Conservation (phyloP, 2,113 vertebrate species). For the Corythornis cristatus region DNA sequence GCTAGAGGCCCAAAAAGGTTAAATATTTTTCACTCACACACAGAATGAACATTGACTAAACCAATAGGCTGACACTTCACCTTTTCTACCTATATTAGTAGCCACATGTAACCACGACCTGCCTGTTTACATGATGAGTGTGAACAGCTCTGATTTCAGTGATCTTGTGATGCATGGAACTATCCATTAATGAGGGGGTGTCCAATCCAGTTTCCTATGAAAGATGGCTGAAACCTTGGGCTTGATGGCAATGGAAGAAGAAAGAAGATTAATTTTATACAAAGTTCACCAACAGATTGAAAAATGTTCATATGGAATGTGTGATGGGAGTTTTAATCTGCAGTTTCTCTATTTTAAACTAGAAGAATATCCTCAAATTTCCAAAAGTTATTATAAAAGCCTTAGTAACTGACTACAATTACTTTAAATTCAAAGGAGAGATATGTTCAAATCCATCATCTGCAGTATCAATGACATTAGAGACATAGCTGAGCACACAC, state of each 20-base stretch:
- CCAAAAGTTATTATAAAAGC: background rate
- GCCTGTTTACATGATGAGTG: background rate
- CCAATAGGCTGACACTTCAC: background rate
- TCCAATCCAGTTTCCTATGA: background rate
- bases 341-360: background rate
- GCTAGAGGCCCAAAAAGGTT: background rate
- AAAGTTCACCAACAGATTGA: background rate
- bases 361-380: background rate
- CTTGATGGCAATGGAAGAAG: background rate
- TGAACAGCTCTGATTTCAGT: background rate
- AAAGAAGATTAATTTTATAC: background rate
- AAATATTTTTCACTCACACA: background rate
- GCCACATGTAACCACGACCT: background rate
- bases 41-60: background rate
- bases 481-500: background rate
- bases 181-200: background rate
- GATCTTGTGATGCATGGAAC: background rate
- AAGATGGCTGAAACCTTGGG: background rate
- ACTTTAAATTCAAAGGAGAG: background rate
- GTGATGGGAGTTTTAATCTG: background rate
- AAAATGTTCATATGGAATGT: background rate
- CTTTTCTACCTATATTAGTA: background rate
- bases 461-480: background rate
- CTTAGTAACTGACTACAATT: background rate
- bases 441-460: background rate